A percentile compares a stretch with the other conserved stretches of the same genome.
Conservation (phyloP, 2,797 vertebrate genomes). For the Takifugu ocellatus region DNA sequence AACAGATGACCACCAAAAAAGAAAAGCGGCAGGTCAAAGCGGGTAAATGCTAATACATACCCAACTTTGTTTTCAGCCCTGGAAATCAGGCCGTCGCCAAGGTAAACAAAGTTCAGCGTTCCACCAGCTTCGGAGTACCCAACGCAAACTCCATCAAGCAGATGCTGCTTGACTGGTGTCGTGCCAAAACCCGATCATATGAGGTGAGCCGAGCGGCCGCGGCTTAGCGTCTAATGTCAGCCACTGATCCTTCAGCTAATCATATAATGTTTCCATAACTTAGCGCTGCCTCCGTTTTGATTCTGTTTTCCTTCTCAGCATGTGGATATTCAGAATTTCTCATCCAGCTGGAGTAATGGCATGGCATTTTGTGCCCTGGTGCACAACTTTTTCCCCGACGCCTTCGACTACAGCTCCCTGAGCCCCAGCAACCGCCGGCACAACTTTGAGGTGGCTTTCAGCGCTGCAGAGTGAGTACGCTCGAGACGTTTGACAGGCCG, state of each 20-base stretch:
- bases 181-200: conserved; percentile 92
- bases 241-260: background rate
- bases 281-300: background rate
- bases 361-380: conserved; percentile 98
- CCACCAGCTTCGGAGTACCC: conserved; percentile 91
- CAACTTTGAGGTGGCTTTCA: conserved; percentile 97
- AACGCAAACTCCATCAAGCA: conserved; percentile 98
- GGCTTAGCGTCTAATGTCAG: no score
- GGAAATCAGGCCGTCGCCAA: conserved; percentile 74
- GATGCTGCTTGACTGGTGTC: conserved; percentile 98
- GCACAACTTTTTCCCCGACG: conserved; percentile 96
- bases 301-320: conserved; percentile 73
- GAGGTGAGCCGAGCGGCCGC: conserved; percentile 75
- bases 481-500: background rate
- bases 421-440: conserved; percentile 90
- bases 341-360: conserved; percentile 96
- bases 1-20: conserved; percentile 44
- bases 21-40: conserved; percentile 26
- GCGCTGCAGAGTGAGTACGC: conserved; percentile 89
- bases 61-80: conserved; percentile 54
- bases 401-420: conserved; percentile 90
- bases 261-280: conserved; percentile 21
- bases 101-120: conserved; percentile 83
- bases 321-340: conserved; percentile 97
- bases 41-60: conserved; percentile 51